These are phyloP conservation scores for Drosophila pegasa DNA, from an alignment of 2,888 invertebrate genomes.

Conservation along the genomic window DNA sequence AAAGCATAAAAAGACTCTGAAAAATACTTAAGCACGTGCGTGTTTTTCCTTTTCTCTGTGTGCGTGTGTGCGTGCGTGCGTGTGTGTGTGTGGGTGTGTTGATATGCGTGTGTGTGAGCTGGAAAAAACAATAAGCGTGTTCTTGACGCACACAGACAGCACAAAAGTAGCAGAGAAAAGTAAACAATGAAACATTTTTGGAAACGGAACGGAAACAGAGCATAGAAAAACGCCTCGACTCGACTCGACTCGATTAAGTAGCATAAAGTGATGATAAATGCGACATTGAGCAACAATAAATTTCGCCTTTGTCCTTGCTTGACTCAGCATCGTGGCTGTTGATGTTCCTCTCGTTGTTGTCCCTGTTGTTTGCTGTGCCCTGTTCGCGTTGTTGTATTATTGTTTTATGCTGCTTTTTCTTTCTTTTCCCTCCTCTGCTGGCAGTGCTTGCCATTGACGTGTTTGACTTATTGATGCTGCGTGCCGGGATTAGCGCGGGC, in stretches of 20 bases:
- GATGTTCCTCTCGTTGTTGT: conserved; percentile 22
- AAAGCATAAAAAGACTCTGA: conserved; percentile 77
- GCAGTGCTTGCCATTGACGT: conserved; percentile 72
- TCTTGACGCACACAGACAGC: conserved; percentile 27
- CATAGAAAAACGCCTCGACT: conserved; percentile 51
- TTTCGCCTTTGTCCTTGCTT: conserved; percentile 65
- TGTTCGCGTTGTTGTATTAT: conserved; percentile 45
- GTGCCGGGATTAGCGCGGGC: conserved; percentile 69
- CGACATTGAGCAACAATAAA: conserved; percentile 81
- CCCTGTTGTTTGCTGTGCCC: conserved; percentile 28
- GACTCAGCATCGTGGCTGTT: conserved; percentile 24
- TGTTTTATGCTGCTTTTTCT: conserved; percentile 16
- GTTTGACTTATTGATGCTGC: conserved; percentile 80
- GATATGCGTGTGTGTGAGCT: conserved; percentile 37
- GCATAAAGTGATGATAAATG: conserved; percentile 82
- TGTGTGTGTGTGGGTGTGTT: conserved; percentile 33
- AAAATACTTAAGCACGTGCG: conserved; percentile 73
- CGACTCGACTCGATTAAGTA: conserved; percentile 80
- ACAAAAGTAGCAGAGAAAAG: conserved; percentile 48
- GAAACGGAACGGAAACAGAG: conserved; percentile 49
- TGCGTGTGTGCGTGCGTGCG: conserved; percentile 8
- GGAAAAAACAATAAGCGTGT: conserved; percentile 73
- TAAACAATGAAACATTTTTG: conserved; percentile 73
- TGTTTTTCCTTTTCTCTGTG: conserved; percentile 15
- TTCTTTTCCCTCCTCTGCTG: conserved; percentile 17